Conservation (phyloP, 2,113 vertebrate genomes). For the Varanus salvator region DNA sequence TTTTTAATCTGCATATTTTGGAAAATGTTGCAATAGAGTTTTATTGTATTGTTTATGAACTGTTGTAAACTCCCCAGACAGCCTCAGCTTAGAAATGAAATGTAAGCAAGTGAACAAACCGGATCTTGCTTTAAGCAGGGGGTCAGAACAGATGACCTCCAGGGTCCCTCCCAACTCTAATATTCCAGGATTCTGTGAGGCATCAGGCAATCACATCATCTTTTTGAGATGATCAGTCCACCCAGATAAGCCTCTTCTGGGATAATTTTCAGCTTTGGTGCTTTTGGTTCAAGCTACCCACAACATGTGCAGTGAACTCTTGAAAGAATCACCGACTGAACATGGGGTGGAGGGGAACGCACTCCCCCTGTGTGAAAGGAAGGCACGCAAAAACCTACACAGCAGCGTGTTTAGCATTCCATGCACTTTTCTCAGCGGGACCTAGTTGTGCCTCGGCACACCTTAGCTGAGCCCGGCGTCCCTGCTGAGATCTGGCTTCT, state of each 20-base stretch:
- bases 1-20: too few relatives aligned
- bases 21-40: too few relatives aligned
- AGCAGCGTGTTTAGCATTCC: background rate
- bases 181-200: background rate
- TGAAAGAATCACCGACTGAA: background rate
- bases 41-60: too few relatives aligned
- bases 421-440: too few relatives aligned
- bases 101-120: background rate
- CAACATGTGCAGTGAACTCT: background rate
- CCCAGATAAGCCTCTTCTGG: background rate
- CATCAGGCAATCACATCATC: background rate
- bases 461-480: too few relatives aligned
- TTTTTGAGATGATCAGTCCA: background rate
- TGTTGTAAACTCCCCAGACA: too few relatives aligned
- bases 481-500: background rate
- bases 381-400: background rate
- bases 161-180: background rate
- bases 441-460: background rate
- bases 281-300: background rate
- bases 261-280: background rate
- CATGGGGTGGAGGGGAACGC: background rate
- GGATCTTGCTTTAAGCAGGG: background rate
- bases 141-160: background rate
- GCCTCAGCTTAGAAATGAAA: too few relatives aligned
- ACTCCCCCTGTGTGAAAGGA: too few relatives aligned